These are phyloP conservation scores for Leucophenga varia DNA, from an alignment of 1,140 invertebrate genomes.

Conservation along the genomic window DNA sequence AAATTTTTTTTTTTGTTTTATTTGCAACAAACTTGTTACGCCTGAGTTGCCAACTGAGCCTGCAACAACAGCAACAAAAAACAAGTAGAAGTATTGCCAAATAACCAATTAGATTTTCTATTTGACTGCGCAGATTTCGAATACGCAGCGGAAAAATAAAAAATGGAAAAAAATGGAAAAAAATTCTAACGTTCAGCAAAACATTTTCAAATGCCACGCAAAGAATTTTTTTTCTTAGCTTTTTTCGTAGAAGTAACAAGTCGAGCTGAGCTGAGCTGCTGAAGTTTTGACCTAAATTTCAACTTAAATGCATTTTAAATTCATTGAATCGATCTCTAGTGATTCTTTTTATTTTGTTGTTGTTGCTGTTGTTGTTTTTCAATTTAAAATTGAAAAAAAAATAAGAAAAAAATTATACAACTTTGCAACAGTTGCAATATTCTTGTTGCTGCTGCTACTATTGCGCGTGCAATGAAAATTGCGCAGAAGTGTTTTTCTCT, in stretches of 20 bases:
- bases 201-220: constrained; percentile 45
- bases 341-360: too few species aligned
- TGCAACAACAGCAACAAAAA: too few species aligned
- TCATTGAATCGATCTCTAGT: constrained; percentile 49
- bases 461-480: constrained; percentile 21
- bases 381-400: constrained; percentile 39
- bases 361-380: constrained; percentile 28
- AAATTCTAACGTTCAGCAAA: constrained; percentile 42
- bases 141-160: background rate
- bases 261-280: constrained; percentile 9
- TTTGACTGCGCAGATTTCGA: too few species aligned
- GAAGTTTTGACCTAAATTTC: constrained; percentile 52
- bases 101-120: too few species aligned
- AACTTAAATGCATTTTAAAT: constrained; percentile 53
- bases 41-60: too few species aligned
- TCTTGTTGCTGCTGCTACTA: constrained; percentile 19
- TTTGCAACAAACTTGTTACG: too few species aligned
- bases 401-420: constrained; percentile 31
- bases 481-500: constrained; percentile 28
- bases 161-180: too few species aligned
- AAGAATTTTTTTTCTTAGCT: constrained; percentile 25
- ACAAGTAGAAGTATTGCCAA: background rate
- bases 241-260: background rate
- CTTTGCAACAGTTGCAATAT: constrained; percentile 28
- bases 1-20: too few species aligned